Conservation (phyloP, 2,888 invertebrate genomes). For the Gisinianus flammeolus region DNA sequence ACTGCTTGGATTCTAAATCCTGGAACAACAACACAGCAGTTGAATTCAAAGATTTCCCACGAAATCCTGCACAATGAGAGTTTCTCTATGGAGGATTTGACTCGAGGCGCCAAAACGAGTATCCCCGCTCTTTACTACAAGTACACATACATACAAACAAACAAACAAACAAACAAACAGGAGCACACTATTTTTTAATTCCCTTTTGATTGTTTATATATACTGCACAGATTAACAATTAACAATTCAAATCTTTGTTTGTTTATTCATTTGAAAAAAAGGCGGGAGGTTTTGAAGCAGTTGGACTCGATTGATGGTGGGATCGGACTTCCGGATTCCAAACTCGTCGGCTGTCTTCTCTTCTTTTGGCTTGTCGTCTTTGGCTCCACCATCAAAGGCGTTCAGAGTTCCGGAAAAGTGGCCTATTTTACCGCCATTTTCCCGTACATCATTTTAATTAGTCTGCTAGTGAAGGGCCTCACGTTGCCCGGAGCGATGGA, state of each 20-base stretch:
- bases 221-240: background rate
- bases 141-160: too few relatives aligned
- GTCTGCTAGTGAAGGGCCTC: conserved; percentile 69
- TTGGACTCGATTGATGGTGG: conserved; percentile 62
- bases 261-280: conserved; percentile 41
- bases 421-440: conserved; percentile 87
- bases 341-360: conserved; percentile 64
- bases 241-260: background rate
- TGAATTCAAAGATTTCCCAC: too few relatives aligned
- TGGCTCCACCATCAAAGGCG: conserved; percentile 73
- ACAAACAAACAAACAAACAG: too few relatives aligned
- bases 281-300: conserved; percentile 36
- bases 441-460: conserved; percentile 78
- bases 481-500: conserved; percentile 70
- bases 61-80: too few relatives aligned
- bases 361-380: conserved; percentile 74
- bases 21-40: too few relatives aligned
- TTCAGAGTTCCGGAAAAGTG: conserved; percentile 79
- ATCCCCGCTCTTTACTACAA: too few relatives aligned
- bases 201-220: too few relatives aligned
- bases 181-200: too few relatives aligned
- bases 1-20: background rate
- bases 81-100: too few relatives aligned
- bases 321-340: conserved; percentile 66
- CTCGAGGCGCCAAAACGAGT: too few relatives aligned